Conservation (phyloP, 2,797 vertebrate genomes). For the Acanthurus tractus region DNA sequence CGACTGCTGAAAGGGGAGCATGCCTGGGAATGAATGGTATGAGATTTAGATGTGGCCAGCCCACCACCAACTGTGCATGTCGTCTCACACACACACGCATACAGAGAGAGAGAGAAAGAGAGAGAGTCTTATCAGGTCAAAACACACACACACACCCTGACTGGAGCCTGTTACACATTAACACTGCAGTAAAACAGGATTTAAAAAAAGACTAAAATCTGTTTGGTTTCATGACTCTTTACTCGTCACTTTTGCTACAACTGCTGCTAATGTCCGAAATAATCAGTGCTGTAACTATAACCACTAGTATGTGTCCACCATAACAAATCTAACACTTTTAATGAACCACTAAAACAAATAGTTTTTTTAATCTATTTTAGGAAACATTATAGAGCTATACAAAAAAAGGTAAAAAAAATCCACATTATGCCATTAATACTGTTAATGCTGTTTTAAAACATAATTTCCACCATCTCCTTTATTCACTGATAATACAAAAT, state of each 20-base stretch:
- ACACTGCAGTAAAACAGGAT: slow-evolving; percentile 32
- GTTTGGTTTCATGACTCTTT: slow-evolving; percentile 13
- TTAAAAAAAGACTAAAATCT: slow-evolving; percentile 25
- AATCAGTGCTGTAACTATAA: not conserved
- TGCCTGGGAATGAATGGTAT: slow-evolving; percentile 75
- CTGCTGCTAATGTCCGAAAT: not conserved
- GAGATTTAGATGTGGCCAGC: slow-evolving; percentile 64
- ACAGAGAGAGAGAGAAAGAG: slow-evolving; percentile 2
- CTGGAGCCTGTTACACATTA: slow-evolving; percentile 55
- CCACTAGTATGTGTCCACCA: not conserved
- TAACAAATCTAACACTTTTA: not conserved
- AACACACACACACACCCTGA: slow-evolving; percentile 14
- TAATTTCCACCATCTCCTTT: no score
- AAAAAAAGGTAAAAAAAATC: not conserved
- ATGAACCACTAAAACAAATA: not conserved
- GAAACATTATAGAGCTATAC: not conserved
- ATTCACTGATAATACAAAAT: no score
- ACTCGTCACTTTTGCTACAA: not conserved
- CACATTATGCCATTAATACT: no score
- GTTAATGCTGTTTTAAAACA: no score
- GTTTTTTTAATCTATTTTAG: not conserved
- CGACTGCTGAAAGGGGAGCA: slow-evolving; percentile 62
- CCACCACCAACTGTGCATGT: slow-evolving; percentile 75
- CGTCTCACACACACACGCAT: slow-evolving; percentile 27
- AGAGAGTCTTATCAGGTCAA: slow-evolving; percentile 18